Evolutionary conservation across 2,797 vertebrate species (phyloP).

Genomic region (Atherinosoma microstoma): DNA sequence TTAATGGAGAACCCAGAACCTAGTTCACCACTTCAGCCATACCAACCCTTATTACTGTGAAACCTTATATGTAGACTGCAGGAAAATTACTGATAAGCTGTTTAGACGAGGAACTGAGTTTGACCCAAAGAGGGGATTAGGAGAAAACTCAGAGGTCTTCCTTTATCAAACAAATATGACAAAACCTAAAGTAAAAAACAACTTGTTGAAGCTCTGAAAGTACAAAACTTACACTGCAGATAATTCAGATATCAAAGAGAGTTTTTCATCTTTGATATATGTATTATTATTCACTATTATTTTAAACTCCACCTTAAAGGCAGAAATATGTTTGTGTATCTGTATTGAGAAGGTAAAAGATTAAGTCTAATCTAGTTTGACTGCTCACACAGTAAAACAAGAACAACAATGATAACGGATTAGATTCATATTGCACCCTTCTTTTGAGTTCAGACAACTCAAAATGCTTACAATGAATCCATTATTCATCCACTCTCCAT

Average conservation of each 20-base stretch:
- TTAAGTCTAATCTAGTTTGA: too few relatives aligned
- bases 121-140: background rate
- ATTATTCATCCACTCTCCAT: too few relatives aligned
- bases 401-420: too few relatives aligned
- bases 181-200: background rate
- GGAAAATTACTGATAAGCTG: background rate
- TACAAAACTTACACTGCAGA: background rate
- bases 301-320: background rate
- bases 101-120: background rate
- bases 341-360: background rate
- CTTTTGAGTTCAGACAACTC: too few relatives aligned
- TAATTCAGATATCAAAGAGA: background rate
- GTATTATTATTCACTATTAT: background rate
- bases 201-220: background rate
- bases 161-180: background rate
- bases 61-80: background rate
- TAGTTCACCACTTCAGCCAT: background rate
- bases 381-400: too few relatives aligned
- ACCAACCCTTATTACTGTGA: background rate
- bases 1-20: background rate
- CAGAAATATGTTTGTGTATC: background rate
- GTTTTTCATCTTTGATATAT: background rate
- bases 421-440: too few relatives aligned
- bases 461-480: too few relatives aligned
- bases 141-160: background rate